Conservation (phyloP, 2,888 invertebrate genomes). For the Tetheella fluctuosa region DNA sequence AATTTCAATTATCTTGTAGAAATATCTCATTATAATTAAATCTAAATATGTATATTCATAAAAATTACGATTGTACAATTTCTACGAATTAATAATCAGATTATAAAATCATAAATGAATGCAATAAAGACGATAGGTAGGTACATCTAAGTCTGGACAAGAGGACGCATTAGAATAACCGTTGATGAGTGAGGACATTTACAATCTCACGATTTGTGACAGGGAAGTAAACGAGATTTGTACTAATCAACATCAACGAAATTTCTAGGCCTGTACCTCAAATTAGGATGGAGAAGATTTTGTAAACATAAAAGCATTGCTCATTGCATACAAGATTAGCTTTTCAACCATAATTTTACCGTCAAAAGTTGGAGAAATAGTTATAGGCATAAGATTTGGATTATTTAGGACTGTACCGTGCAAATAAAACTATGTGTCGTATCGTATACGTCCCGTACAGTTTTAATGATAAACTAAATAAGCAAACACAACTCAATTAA, state of each 20-base stretch:
- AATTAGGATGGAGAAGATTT: too few species aligned
- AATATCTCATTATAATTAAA: neutral
- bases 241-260: too few species aligned
- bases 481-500: slow-evolving; percentile 43
- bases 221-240: slow-evolving; percentile 7
- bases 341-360: too few species aligned
- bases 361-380: too few species aligned
- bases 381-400: too few species aligned
- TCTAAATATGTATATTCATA: neutral
- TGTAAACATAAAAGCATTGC: too few species aligned
- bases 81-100: slow-evolving; percentile 3
- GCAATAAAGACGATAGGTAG: neutral
- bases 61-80: neutral
- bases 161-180: slow-evolving; percentile 6
- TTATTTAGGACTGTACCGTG: too few species aligned
- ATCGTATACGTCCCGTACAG: slow-evolving; percentile 13
- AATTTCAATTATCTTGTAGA: slow-evolving; percentile 10
- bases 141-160: neutral
- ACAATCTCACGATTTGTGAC: neutral
- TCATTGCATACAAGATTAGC: too few species aligned
- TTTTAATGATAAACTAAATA: slow-evolving; percentile 32
- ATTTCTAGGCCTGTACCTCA: too few species aligned
- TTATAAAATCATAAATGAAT: neutral
- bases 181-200: neutral
- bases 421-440: slow-evolving; percentile 24